Base-by-base conservation (phyloP, 92 coral and sea anemone genomes). In the Phenganax stokvisi region DNA sequence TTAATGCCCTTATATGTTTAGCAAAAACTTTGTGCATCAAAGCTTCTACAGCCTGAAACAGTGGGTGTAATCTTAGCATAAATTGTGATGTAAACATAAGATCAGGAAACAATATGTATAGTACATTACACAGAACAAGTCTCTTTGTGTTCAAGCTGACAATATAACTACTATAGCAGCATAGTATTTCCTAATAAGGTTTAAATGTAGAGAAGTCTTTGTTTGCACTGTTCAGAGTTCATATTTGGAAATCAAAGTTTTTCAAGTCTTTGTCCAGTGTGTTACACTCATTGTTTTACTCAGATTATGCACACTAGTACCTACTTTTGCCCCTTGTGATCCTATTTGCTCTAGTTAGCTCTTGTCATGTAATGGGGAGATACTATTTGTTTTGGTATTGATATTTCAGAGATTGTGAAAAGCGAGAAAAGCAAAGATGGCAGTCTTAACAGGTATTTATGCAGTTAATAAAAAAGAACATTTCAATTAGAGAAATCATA, bases 341-440 rank as follows among this genome's bases (percentile, higher is more conserved):
- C 13, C 15, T 15, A 12, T 15, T 28, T 61, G 67, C 25, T 15
- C 25, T 0, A 20, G 25, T 20, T 20, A 20, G 25, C 25, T 20
- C 25, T 20, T 20, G 25, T 20, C 25, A 61, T 61, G 17, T 7
- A 58, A 58, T 7, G 2, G 11, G 20, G 25, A 61, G 67, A 25
- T 61, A 13, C 25, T 6, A 5, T 61, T 61, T 51, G 63, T 68
- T 9, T 71, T 8, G 11, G 6, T 44, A 7, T n/a, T 7, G 8
- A 16, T 30, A 10, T 56, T 30, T 17, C 31, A 76, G 81, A 76
- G 31, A 57, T 76, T 59, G 56, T 64, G 9, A 76, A 31, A 44
- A 76, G 30, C 54, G 81, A 52, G 56, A 76, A 76, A 69, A 76
- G 15, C 81, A 76, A 76, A 54, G 81, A 76, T 59, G 54, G 67